Percentiles rank a stretch among this genome's conserved stretches.
These are phyloP conservation scores for Halcyon leucocephala DNA, from an alignment of 2,797 vertebrate species.

Conservation along the genomic window DNA sequence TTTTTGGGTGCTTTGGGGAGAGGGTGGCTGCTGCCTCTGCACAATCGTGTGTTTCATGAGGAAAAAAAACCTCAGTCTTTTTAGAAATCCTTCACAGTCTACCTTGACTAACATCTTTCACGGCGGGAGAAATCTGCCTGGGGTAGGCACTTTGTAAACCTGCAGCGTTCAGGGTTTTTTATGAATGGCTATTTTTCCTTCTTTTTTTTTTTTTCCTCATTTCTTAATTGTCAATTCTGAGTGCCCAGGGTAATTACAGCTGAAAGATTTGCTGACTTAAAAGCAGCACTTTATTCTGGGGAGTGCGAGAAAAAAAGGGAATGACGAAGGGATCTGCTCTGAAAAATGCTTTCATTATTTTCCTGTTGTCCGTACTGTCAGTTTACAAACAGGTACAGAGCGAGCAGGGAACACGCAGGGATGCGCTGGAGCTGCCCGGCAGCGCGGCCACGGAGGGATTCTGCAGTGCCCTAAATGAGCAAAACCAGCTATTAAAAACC, in stretches of 20 bases:
- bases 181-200: background rate
- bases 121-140: background rate
- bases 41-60: accelerated
- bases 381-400: constrained; percentile 16
- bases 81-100: background rate
- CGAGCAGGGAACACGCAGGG: background rate
- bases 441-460: background rate
- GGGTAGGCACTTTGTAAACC: background rate
- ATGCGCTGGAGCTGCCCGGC: background rate
- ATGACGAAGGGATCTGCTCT: background rate
- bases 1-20: background rate
- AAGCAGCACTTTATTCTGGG: background rate
- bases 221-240: background rate
- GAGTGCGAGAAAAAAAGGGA: background rate
- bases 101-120: background rate
- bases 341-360: constrained; percentile 38
- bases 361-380: background rate
- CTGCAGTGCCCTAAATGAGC: background rate
- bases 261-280: background rate
- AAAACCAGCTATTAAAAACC: background rate
- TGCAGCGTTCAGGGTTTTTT: background rate
- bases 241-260: constrained; percentile 14
- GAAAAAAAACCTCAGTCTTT: background rate
- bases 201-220: background rate
- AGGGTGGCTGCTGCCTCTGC: accelerated